Conservation (phyloP, 2,888 invertebrate genomes). For the Odontothrips loti region DNA sequence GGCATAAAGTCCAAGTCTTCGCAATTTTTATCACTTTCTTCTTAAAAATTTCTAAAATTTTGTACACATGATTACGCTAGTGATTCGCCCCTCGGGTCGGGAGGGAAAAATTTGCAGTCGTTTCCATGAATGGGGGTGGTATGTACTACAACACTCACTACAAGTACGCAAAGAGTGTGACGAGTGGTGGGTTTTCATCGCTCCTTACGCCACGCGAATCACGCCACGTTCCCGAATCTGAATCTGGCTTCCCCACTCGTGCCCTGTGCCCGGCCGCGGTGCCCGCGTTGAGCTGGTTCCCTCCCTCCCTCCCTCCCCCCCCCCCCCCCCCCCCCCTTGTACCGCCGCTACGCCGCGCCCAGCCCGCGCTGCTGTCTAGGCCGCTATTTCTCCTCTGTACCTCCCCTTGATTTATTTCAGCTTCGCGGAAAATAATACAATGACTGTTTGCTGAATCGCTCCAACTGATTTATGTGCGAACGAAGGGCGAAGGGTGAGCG, state of each 20-base stretch:
- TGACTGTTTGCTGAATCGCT: slow-evolving; percentile 26
- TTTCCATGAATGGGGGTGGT: too few species aligned
- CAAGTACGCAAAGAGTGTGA: neutral
- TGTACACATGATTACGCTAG: too few species aligned
- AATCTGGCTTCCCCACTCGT: neutral
- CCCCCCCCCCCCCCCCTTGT: neutral
- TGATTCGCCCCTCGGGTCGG: too few species aligned
- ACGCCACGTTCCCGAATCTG: too few species aligned
- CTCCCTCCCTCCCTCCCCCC: neutral
- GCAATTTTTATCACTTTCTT: too few species aligned
- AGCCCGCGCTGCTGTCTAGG: neutral
- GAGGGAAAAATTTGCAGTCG: too few species aligned
- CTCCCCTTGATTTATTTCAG: slow-evolving; percentile 25
- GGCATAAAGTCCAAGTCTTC: too few species aligned
- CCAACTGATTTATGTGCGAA: slow-evolving; percentile 22
- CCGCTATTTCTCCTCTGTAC: slow-evolving; percentile 6
- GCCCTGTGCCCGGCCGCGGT: neutral
- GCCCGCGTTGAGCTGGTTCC: neutral
- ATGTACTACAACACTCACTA: neutral
- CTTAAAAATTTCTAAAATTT: too few species aligned
- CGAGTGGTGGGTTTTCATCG: neutral
- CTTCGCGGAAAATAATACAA: slow-evolving; percentile 26
- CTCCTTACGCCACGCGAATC: neutral
- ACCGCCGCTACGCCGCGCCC: too few species aligned
- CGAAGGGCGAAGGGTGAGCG: neutral